phyloP scores from a whole-genome alignment of 2,797 vertebrate genomes.

The Crenuchus spilurus region DNA sequence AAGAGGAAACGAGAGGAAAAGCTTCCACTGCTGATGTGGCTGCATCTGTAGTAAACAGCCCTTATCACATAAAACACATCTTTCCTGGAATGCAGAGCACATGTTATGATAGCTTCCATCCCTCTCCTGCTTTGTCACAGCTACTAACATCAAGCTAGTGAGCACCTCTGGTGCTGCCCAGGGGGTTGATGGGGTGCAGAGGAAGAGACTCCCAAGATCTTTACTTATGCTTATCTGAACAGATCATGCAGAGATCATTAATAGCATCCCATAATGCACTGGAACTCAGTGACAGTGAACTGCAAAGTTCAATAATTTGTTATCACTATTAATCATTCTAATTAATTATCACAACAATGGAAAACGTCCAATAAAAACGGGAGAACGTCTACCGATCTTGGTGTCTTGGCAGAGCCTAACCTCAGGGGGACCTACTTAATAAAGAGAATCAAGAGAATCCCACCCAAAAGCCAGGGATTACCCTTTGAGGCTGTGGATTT shows the following conservation, averaged over 20 bases:
- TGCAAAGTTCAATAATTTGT: slow-evolving; percentile 78
- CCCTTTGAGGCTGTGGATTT: slow-evolving; percentile 33
- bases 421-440: slow-evolving; percentile 41
- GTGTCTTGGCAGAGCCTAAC: slow-evolving; percentile 48
- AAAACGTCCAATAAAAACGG: slow-evolving; percentile 74
- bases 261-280: slow-evolving; percentile 69
- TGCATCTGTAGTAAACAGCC: slow-evolving; percentile 39
- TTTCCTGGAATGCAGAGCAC: slow-evolving; percentile 42
- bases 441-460: slow-evolving; percentile 55
- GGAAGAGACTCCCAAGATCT: slow-evolving; percentile 56
- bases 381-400: slow-evolving; percentile 53
- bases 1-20: not conserved
- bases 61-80: slow-evolving; percentile 49
- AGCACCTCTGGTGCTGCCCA: slow-evolving; percentile 34
- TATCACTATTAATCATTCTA: slow-evolving; percentile 81
- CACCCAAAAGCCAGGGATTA: slow-evolving; percentile 56
- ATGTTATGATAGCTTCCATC: slow-evolving; percentile 31
- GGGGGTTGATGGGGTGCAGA: slow-evolving; percentile 26
- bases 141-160: slow-evolving; percentile 14
- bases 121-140: slow-evolving; percentile 43
- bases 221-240: slow-evolving; percentile 60
- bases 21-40: slow-evolving; percentile 18
- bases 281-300: slow-evolving; percentile 68
- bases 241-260: slow-evolving; percentile 73
- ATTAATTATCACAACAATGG: slow-evolving; percentile 81